Evolutionary conservation across 2,113 vertebrate genomes (phyloP).

Genomic region (Oncorhynchus nerka): DNA sequence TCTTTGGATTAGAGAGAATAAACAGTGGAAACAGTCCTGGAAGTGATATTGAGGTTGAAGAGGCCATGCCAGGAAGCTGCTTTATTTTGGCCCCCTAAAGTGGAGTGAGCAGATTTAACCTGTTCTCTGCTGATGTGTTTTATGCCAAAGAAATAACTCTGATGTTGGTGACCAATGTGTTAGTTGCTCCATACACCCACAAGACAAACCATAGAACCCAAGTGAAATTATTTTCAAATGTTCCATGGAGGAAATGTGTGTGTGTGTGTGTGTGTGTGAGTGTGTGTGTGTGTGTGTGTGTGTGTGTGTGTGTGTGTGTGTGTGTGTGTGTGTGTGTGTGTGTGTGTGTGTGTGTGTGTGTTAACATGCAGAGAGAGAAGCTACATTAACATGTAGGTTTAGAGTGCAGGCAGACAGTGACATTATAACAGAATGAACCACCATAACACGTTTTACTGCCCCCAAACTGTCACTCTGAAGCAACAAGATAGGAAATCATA

Average conservation of each 20-base stretch:
- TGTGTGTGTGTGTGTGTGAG: not conserved
- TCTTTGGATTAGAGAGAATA: conserved; percentile 23
- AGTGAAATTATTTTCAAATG: no score
- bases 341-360: no score
- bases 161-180: no score
- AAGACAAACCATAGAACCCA: not conserved
- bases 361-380: no score
- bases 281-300: no score
- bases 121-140: not conserved
- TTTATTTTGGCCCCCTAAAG: not conserved
- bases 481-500: not conserved
- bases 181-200: not conserved
- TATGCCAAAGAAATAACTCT: no score
- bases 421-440: not conserved
- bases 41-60: conserved; percentile 37
- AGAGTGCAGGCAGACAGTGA: no score
- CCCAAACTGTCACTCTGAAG: not conserved
- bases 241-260: not conserved
- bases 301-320: no score
- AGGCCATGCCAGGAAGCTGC: conserved; percentile 17
- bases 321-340: no score
- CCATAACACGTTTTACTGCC: not conserved
- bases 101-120: not conserved
- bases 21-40: not conserved
- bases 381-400: no score